Base-by-base conservation (phyloP, 2,113 vertebrate genomes). In the Pseudorasbora parva region DNA sequence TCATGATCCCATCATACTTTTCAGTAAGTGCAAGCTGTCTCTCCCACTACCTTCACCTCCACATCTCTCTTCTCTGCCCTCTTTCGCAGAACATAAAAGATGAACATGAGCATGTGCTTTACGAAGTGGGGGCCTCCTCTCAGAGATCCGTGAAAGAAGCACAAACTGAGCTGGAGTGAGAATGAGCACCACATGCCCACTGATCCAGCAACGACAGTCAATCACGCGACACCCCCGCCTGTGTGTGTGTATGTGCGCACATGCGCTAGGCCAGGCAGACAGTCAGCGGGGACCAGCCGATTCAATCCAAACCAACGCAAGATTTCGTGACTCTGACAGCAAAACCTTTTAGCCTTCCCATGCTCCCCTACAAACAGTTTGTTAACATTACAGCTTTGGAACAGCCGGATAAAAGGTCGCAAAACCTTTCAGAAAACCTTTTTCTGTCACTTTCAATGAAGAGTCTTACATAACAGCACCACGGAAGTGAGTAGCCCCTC, bases 401-500 rank as follows among this genome's bases (percentile, higher is more conserved):
- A 73, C 3, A 15, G 8, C 68, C 33, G 25, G 41, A 82, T 62
- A 66, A 81, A 81, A 81, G 66, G 64, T 69, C 51, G 10, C 62
- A 7, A 68, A 71, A 51, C 45, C 37, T 71, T 81, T 71, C 8
- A 23, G n/a, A 75, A 82, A 59, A 30, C 4, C 71, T 74, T 74
- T 82, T 41, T 60, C 23, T 10, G 71, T 73, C 68, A 43, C 80
- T 72, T 72, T 73, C 66, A 79, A 27, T 78, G 76, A 79, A 62
- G 23, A 59, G 17, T 73, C 25, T 43, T 79, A 69, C 10, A 80
- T 80, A 59, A 64, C 66, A 33, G 37, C 66, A 5, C 27, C 5
- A 56, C 17, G 2, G 49, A 37, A 76, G 49, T 37, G 57, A 71
- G 12, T 12, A 37, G 2, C 15, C 62, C 6, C 27, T 66, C 4